Evolutionary conservation across 1,140 invertebrate genomes (phyloP), one percentile per base, ranked within the genome.

Genomic region (Marisa cornuarietis): DNA sequence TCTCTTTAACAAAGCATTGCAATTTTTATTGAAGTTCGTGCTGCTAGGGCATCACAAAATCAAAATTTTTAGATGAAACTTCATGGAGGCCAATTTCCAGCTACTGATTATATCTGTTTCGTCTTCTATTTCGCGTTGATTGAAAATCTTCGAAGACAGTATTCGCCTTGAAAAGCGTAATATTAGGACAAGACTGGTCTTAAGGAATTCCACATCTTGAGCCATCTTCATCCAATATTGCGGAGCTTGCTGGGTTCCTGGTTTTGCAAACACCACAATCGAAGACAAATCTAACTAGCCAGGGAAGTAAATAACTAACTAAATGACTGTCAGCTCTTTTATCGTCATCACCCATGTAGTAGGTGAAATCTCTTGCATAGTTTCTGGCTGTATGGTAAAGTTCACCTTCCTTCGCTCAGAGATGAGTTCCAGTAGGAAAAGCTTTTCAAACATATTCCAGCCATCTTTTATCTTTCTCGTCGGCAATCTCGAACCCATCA

Each of bases 391-490:
- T 26, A 26, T 31, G 54, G 24, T 8, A 63, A 63, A 65, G 74
- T 76, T 76, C 63, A 76, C 74, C 74, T 31, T 76, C 24, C 54
- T 63, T 76, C 74, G 42, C 63, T 49, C 61, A 65, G 74, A 62
- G 63, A 76, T 76, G 65, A 76, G 24, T 76, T 76, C 65, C 61
- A 24, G 58, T 76, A 51, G 49, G 74, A 61, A 61, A 76, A 76
- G 74, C 4, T 76, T 76, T 76, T 76, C 74, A 76, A 76, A 76
- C 74, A 76, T 42, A 51, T 61, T 26, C 61, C 74, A 65, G 61
- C 74, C 74, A 65, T 49, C 31, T 65, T 76, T 26, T 66, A 76
- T 76, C 74, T 76, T 62, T 62, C 18, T 65, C 61, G 24, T 51
- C 10, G 62, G 16, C 65, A 76, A 76, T 76, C 74, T 65, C 58